These are phyloP conservation scores for Portunus trituberculatus DNA, from an alignment of 1,140 invertebrate genomes.

Conservation along the genomic window DNA sequence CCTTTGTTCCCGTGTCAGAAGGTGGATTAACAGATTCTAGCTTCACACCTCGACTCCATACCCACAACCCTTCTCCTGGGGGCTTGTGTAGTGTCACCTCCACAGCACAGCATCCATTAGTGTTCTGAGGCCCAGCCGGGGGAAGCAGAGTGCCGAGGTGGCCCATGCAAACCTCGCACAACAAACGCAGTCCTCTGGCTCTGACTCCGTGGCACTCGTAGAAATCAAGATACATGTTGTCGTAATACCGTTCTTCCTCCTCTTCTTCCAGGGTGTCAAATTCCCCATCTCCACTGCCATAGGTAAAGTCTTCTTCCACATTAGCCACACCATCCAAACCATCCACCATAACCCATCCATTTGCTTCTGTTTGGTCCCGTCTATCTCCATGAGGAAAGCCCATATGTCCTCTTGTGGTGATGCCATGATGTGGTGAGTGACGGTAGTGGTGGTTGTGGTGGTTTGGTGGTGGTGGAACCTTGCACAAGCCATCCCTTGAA, in stretches of 20 bases:
- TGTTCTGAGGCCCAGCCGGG: not conserved
- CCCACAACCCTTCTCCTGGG: not conserved
- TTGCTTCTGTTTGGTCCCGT: no score
- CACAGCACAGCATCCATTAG: not conserved
- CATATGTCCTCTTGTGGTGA: no score
- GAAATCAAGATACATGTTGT: not conserved
- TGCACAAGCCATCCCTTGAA: conserved; percentile 40
- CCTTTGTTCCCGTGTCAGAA: not conserved
- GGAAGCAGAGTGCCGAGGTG: not conserved
- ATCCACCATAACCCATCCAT: not conserved
- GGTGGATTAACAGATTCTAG: not conserved
- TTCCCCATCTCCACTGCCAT: not conserved
- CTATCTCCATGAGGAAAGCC: no score
- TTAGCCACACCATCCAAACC: no score
- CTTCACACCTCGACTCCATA: not conserved
- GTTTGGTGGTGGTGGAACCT: conserved; percentile 66
- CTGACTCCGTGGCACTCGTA: not conserved
- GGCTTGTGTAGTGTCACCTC: not conserved
- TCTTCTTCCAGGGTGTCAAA: not conserved
- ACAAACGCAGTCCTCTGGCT: not conserved
- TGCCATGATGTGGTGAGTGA: not conserved
- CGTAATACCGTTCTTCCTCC: not conserved
- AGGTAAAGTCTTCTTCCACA: not conserved
- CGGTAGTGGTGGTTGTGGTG: conserved; percentile 37
- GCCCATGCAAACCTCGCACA: not conserved